A percentile compares a stretch with the other conserved stretches of the same genome.
Conservation (phyloP, 2,888 invertebrate species). For the Cosmia trapezina region DNA sequence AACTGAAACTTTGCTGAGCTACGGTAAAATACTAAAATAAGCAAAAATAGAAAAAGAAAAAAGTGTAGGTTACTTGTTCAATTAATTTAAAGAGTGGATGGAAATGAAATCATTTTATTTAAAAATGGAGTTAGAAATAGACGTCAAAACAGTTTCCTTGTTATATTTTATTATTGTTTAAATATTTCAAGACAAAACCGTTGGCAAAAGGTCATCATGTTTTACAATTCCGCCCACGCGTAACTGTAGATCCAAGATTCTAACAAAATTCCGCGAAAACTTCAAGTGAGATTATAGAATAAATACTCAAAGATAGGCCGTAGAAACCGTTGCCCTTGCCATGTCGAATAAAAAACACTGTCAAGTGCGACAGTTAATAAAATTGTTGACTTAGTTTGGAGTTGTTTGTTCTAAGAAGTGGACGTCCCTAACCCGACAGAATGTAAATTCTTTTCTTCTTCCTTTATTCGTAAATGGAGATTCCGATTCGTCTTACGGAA, state of each 20-base stretch:
- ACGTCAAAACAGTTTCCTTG: not conserved
- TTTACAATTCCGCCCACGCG: slow-evolving; percentile 5
- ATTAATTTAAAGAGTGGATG: no score
- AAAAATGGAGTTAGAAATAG: not conserved
- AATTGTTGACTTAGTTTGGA: slow-evolving; percentile 74
- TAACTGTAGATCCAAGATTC: slow-evolving; percentile 6
- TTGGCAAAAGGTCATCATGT: slow-evolving; percentile 13
- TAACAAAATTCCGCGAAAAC: slow-evolving; percentile 9
- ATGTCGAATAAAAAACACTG: slow-evolving; percentile 35
- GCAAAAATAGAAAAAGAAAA: not conserved
- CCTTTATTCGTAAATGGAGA: slow-evolving; percentile 69
- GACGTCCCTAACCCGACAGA: slow-evolving; percentile 76
- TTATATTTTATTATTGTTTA: slow-evolving; percentile 20
- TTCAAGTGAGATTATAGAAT: slow-evolving; percentile 49
- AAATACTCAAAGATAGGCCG: slow-evolving; percentile 47
- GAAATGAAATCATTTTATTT: not conserved
- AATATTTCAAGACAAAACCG: not conserved
- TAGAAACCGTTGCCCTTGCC: slow-evolving; percentile 27
- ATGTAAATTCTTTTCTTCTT: slow-evolving; percentile 78
- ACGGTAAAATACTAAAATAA: not conserved
- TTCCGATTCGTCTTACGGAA: slow-evolving; percentile 75
- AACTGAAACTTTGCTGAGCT: not conserved
- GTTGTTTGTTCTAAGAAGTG: slow-evolving; percentile 72
- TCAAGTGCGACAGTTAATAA: slow-evolving; percentile 67
- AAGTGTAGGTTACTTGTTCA: not conserved